Evolutionary conservation across 1,140 invertebrate genomes (phyloP).

Genomic region (Portunus trituberculatus): DNA sequence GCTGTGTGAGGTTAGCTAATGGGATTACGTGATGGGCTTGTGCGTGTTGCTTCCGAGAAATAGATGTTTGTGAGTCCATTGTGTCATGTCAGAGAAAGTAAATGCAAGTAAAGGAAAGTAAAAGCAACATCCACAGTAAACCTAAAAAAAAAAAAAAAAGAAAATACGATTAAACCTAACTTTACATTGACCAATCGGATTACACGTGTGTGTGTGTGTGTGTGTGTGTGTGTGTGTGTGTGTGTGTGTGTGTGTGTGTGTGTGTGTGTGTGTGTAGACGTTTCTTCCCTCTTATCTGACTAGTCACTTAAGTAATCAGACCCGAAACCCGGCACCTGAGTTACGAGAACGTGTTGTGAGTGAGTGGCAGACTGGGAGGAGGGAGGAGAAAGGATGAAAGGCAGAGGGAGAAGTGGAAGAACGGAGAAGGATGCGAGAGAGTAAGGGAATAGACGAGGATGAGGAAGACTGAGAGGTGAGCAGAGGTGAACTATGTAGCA

Average conservation of each 20-base stretch:
- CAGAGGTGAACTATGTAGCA: background rate
- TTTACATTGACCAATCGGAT: too few species aligned
- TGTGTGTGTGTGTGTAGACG: background rate
- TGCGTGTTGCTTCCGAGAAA: too few species aligned
- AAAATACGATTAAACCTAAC: too few species aligned
- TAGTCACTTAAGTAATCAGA: background rate
- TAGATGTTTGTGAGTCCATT: too few species aligned
- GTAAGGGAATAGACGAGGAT: background rate
- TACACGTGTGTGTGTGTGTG: background rate
- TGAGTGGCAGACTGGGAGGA: background rate
- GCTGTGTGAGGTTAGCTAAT: too few species aligned
- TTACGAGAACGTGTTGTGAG: constrained; percentile 9
- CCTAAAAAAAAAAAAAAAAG: too few species aligned
- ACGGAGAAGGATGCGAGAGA: background rate
- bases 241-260: constrained; percentile 12
- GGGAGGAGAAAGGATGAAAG: background rate
- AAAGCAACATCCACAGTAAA: too few species aligned
- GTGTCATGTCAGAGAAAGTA: too few species aligned
- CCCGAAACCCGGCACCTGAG: background rate
- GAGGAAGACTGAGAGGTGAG: background rate
- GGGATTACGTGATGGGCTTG: too few species aligned
- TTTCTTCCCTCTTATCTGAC: background rate
- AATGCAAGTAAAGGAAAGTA: too few species aligned
- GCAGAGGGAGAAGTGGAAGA: background rate
- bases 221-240: constrained; percentile 20